Conservation (phyloP, 1,140 invertebrate genomes). For the Zaprionus camerounensis region DNA sequence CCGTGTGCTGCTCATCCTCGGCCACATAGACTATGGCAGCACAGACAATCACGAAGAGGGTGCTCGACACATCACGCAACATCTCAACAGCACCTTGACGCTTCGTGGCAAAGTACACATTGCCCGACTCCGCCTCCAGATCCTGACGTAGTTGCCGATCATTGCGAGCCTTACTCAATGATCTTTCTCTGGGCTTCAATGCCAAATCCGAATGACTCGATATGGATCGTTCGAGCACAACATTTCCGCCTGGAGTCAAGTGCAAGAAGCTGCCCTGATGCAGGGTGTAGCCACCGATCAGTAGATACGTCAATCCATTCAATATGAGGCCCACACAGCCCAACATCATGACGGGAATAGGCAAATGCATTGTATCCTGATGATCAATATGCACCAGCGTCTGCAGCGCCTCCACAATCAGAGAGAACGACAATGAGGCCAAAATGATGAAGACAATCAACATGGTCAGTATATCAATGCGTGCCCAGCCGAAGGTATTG, state of each 20-base stretch:
- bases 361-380: constrained; percentile 87
- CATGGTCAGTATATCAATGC: constrained; percentile 93
- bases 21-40: constrained; percentile 88
- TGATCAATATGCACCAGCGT: constrained; percentile 91
- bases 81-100: constrained; percentile 86
- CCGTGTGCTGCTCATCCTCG: constrained; percentile 85
- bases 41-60: constrained; percentile 89
- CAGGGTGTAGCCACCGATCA: constrained; percentile 92
- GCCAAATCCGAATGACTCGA: constrained; percentile 84
- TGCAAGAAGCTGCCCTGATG: constrained; percentile 91
- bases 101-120: constrained; percentile 76
- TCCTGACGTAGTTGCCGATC: constrained; percentile 70
- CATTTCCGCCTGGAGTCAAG: constrained; percentile 87
- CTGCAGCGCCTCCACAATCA: constrained; percentile 92
- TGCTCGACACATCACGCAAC: constrained; percentile 87
- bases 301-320: constrained; percentile 89
- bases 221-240: constrained; percentile 86
- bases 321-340: constrained; percentile 88
- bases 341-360: constrained; percentile 86
- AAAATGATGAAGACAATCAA: constrained; percentile 93
- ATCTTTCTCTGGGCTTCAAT: constrained; percentile 84
- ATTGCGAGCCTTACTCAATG: constrained; percentile 83
- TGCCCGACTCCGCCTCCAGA: constrained; percentile 64
- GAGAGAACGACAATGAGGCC: constrained; percentile 92
- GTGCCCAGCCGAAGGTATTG: constrained; percentile 96